These are phyloP conservation scores for Actias luna DNA, from an alignment of 2,888 invertebrate species.

Conservation along the genomic window DNA sequence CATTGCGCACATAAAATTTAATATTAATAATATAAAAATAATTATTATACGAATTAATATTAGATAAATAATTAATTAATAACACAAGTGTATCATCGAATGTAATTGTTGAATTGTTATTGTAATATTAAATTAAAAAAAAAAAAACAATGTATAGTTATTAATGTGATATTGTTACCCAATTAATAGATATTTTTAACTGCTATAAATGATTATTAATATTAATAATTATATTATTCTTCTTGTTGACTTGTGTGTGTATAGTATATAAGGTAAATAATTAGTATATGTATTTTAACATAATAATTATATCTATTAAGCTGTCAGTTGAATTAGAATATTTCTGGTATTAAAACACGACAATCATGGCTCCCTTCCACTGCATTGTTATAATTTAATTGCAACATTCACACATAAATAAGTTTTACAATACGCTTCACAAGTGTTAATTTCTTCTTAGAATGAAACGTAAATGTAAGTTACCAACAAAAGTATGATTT, in stretches of 20 bases:
- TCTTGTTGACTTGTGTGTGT: conserved; percentile 78
- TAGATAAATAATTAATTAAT: conserved; percentile 49
- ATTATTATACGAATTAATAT: conserved; percentile 65
- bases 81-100: conserved; percentile 74
- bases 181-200: conserved; percentile 74
- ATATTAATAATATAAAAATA: conserved; percentile 40
- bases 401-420: neutral
- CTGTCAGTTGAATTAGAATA: neutral
- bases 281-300: conserved; percentile 23
- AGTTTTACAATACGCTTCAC: neutral
- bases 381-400: neutral
- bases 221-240: conserved; percentile 65
- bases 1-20: conserved; percentile 67
- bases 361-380: neutral
- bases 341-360: neutral
- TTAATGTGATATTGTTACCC: conserved; percentile 81
- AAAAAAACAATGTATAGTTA: conserved; percentile 62
- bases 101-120: conserved; percentile 74
- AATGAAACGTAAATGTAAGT: neutral
- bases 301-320: neutral
- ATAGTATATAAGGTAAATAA: conserved; percentile 53
- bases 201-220: conserved; percentile 60
- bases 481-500: too few relatives aligned
- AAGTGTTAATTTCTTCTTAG: neutral
- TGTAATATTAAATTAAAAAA: conserved; percentile 66